Percentiles rank a stretch among this genome's conserved stretches.
phyloP scores from a whole-genome alignment of 2,113 vertebrate genomes.

The Heliornis fulica region DNA sequence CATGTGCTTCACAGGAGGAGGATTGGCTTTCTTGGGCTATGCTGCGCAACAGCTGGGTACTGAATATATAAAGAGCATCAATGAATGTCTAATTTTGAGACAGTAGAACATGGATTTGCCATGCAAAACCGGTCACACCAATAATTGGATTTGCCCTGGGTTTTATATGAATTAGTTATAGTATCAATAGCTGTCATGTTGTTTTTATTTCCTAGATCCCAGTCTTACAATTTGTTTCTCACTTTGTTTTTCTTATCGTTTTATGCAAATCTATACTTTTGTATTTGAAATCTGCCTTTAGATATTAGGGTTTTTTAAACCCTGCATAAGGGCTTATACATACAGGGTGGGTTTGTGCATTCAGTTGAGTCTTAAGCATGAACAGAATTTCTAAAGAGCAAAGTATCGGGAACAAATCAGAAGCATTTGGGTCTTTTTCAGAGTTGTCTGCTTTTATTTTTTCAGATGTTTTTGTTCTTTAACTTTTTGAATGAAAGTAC shows the following conservation, averaged over 20 bases:
- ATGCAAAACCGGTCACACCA: neutral
- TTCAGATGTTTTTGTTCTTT: neutral
- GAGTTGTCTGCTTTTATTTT: neutral
- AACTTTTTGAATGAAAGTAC: constrained; percentile 11
- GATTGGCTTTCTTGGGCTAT: neutral
- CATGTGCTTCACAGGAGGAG: neutral
- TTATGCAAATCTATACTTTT: neutral
- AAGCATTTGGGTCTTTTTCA: neutral
- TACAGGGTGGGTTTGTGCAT: neutral
- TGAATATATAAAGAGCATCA: neutral
- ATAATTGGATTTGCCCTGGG: neutral
- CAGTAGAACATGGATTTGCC: neutral
- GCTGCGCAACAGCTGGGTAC: neutral
- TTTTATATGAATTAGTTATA: neutral
- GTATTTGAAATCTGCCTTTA: constrained; percentile 34
- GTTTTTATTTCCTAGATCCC: neutral
- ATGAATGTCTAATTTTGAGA: neutral
- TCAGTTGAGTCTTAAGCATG: neutral
- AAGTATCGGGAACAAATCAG: neutral
- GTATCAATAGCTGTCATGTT: neutral
- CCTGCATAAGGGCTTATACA: neutral
- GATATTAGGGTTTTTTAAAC: neutral
- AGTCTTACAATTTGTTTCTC: neutral
- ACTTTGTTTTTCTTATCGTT: neutral
- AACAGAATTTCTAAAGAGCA: neutral